Conservation (phyloP, 2,113 vertebrate genomes). For the Scortum barcoo region DNA sequence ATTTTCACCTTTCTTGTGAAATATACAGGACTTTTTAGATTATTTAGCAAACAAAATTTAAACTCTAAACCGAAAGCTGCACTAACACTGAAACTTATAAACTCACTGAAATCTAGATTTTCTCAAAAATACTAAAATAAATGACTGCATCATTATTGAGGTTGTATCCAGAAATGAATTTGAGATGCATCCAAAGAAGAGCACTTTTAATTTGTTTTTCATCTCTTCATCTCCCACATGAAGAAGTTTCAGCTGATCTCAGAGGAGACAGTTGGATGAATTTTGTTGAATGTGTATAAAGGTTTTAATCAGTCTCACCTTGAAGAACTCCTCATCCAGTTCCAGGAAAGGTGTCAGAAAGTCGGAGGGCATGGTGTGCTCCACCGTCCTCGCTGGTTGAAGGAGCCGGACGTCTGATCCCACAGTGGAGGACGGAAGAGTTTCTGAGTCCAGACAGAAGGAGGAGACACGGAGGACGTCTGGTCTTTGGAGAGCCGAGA, state of each 20-base stretch:
- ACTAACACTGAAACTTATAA: neutral
- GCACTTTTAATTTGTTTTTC: neutral
- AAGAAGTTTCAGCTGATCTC: neutral
- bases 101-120: neutral
- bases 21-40: neutral
- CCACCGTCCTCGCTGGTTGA: constrained; percentile 34
- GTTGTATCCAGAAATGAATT: neutral
- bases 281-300: neutral
- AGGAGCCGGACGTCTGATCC: constrained; percentile 31
- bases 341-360: constrained; percentile 85
- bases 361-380: constrained; percentile 82
- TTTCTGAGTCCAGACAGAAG: neutral
- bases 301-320: constrained; percentile 73
- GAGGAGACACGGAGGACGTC: neutral
- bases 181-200: neutral
- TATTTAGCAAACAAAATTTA: neutral
- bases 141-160: neutral
- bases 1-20: neutral
- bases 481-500: neutral
- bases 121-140: neutral
- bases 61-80: neutral
- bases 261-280: neutral
- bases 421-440: constrained; percentile 1
- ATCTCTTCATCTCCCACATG: neutral
- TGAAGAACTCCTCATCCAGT: constrained; percentile 85